Conservation (phyloP, 1,140 invertebrate genomes). For the Lethocerus indicus region DNA sequence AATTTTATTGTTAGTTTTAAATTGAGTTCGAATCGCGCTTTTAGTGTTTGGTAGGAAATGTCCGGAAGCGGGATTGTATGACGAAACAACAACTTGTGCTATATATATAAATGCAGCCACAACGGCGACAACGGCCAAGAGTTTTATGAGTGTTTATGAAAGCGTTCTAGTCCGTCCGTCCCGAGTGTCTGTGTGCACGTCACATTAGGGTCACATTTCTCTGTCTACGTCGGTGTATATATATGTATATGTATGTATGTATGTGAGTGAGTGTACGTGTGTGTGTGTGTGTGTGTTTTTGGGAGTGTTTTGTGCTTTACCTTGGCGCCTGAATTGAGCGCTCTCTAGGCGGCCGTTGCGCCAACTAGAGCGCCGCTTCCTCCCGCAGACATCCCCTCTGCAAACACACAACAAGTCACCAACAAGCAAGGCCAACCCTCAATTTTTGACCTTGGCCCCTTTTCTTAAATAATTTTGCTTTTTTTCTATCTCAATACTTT, state of each 20-base stretch:
- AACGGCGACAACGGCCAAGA: slow-evolving; percentile 13
- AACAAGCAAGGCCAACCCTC: slow-evolving; percentile 3
- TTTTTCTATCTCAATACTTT: background rate
- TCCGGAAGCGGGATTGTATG: too few species aligned
- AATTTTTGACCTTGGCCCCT: background rate
- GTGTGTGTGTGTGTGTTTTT: too few species aligned
- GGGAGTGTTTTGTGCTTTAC: slow-evolving; percentile 12
- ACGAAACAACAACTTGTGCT: slow-evolving; percentile 13
- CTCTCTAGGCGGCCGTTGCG: slow-evolving; percentile 8
- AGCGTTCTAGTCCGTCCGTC: too few species aligned
- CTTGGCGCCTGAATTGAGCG: slow-evolving; percentile 7
- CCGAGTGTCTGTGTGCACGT: too few species aligned
- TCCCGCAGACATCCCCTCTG: slow-evolving; percentile 12
- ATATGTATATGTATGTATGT: too few species aligned
- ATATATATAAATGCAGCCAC: slow-evolving; percentile 14
- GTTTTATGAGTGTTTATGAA: too few species aligned
- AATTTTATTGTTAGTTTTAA: too few species aligned
- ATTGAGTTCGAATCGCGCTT: too few species aligned
- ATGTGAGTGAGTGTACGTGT: too few species aligned
- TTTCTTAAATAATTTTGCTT: slow-evolving; percentile 3
- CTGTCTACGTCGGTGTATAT: too few species aligned
- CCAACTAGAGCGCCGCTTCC: slow-evolving; percentile 10
- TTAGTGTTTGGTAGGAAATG: too few species aligned
- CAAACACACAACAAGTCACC: slow-evolving; percentile 14
- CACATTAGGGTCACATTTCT: too few species aligned